These are phyloP conservation scores for Zeuzera pyrina DNA, from an alignment of 2,888 invertebrate genomes.

Conservation along the genomic window DNA sequence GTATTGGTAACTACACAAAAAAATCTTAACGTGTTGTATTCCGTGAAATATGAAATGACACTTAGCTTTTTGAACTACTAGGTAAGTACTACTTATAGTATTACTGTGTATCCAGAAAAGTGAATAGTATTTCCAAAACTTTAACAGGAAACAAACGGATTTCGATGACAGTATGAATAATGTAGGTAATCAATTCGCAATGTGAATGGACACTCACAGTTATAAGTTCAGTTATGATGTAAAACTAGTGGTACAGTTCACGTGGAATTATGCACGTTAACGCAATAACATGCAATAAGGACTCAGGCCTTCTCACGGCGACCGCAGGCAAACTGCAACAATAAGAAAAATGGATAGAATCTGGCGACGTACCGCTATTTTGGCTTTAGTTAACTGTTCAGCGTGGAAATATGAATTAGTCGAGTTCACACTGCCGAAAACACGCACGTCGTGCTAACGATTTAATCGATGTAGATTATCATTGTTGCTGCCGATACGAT, in stretches of 20 bases:
- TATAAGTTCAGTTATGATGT: slow-evolving; percentile 4
- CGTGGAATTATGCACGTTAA: slow-evolving; percentile 2
- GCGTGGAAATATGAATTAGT: slow-evolving; percentile 33
- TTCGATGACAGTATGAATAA: too few relatives aligned
- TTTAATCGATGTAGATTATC: slow-evolving; percentile 2
- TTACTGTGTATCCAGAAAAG: too few relatives aligned
- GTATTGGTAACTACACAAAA: too few relatives aligned
- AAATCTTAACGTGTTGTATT: too few relatives aligned
- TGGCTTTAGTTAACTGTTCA: slow-evolving; percentile 26
- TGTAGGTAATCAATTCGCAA: too few relatives aligned
- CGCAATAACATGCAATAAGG: slow-evolving; percentile 4
- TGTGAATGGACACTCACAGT: background rate
- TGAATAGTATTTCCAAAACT: too few relatives aligned
- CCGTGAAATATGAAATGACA: too few relatives aligned
- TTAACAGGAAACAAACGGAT: too few relatives aligned
- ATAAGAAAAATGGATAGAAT: slow-evolving; percentile 24
- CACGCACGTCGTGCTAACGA: slow-evolving; percentile 21
- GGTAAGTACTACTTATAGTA: too few relatives aligned
- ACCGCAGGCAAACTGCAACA: background rate
- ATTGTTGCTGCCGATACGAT: too few relatives aligned
- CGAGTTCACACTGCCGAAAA: slow-evolving; percentile 25
- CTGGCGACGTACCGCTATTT: slow-evolving; percentile 30
- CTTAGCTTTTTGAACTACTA: too few relatives aligned
- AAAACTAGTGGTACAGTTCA: slow-evolving; percentile 6
- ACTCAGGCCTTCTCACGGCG: background rate